Evolutionary conservation across 1,140 invertebrate species (phyloP).

Genomic region (Stegodyphus mimosarum): DNA sequence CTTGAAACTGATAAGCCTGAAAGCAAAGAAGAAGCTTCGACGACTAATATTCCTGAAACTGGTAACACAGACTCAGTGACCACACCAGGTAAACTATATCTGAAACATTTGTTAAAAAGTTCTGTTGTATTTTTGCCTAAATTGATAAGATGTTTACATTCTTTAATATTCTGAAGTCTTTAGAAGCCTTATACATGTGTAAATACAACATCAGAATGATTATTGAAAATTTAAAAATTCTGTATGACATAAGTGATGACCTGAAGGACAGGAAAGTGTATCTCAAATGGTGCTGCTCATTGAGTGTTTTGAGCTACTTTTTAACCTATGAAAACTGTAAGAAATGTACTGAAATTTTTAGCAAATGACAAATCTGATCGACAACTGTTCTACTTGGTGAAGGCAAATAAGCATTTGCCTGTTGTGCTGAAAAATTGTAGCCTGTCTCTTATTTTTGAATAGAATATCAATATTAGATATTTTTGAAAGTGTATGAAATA

Average conservation of each 20-base stretch:
- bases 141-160: not conserved
- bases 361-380: too few relatives aligned
- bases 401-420: too few relatives aligned
- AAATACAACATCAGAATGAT: not conserved
- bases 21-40: not conserved
- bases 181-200: not conserved
- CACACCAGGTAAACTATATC: not conserved
- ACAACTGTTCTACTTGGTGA: too few relatives aligned
- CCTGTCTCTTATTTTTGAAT: too few relatives aligned
- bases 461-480: too few relatives aligned
- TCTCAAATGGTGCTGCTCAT: too few relatives aligned
- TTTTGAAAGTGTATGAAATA: too few relatives aligned
- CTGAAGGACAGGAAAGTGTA: too few relatives aligned
- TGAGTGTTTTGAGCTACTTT: too few relatives aligned
- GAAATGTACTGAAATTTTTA: too few relatives aligned
- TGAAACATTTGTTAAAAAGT: not conserved
- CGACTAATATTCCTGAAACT: slow-evolving; percentile 8
- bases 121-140: not conserved
- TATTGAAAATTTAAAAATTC: not conserved
- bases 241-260: not conserved
- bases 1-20: not conserved
- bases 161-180: not conserved
- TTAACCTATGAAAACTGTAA: too few relatives aligned
- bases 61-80: not conserved
- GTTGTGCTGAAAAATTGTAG: too few relatives aligned